Base-by-base conservation (phyloP, 2,797 vertebrate genomes). In the Spinibarbus caldwelli region DNA sequence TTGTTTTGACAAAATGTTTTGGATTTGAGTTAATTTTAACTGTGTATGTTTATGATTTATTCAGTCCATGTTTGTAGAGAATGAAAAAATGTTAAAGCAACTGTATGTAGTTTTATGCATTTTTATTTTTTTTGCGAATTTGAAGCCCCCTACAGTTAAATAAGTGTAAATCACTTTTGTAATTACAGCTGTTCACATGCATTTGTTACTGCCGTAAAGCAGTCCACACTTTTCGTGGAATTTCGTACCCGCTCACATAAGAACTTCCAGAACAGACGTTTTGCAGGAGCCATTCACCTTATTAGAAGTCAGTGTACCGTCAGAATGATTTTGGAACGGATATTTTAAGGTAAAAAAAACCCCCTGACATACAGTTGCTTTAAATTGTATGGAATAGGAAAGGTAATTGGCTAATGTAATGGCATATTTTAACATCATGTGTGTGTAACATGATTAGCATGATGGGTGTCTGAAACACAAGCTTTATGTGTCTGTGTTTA, bases 401-500 rank as follows among this genome's bases (percentile, higher is more conserved):
- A 38, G 11, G 14, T 36, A 36, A 36, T 9, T 54, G 49, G 3
- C 75, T 36, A 4, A 49, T 34, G 31, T 52, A 12, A 23, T 14
- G 72, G 47, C 47, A 36, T 23, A 57, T 77, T 43, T 72, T 4
- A 57, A 66, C 62, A 31, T 31, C 11, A n/a, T 1, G 29, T 17
- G 62, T 31, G 62, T 64, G 31, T 64, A 7, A 31, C 15, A 82
- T 57, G 31, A 68, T 81, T 78, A 21, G 54, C 57, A 15, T 26
- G 68, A 45, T 15, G 68, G 31, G 38, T 31, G 29, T 82, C 31
- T 73, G 80, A 57, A 71, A 54, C 54, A 78, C 38, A 78, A 45
- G 36, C 19, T 23, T 52, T 54, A 54, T 29, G 52, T 47, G 70
- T 72, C 72, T 82, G 78, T 86, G 57, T 75, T 64, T 6, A 72